A percentile compares a stretch with the other conserved stretches of the same genome.
Conservation (phyloP, 1,140 invertebrate genomes). For the Nylanderia fulva region DNA sequence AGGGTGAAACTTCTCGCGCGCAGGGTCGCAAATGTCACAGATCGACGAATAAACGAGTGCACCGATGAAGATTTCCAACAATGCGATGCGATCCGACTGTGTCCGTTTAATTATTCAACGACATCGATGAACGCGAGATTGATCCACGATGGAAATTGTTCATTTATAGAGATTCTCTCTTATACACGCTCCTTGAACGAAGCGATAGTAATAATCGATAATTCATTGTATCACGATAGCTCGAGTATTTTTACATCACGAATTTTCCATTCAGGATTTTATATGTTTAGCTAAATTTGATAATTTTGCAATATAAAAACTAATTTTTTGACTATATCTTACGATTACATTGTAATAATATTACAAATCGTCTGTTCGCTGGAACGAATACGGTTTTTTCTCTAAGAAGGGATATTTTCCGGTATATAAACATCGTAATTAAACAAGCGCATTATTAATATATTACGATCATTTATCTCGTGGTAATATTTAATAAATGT, state of each 20-base stretch:
- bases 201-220: not conserved
- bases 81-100: not conserved
- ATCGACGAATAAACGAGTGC: constrained; percentile 16
- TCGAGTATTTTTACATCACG: not conserved
- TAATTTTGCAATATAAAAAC: not conserved
- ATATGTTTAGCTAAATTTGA: not conserved
- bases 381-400: not conserved
- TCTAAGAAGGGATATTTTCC: not conserved
- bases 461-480: not conserved
- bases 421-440: not conserved
- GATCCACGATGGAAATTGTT: constrained; percentile 52
- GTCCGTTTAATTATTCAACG: constrained; percentile 70
- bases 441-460: not conserved
- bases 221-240: not conserved
- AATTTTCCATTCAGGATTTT: constrained; percentile 4
- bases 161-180: constrained; percentile 16
- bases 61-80: constrained; percentile 36
- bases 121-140: constrained; percentile 48
- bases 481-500: not conserved
- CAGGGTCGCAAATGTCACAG: constrained; percentile 34
- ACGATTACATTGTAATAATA: not conserved
- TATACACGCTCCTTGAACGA: not conserved
- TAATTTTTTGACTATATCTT: not conserved
- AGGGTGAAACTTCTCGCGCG: constrained; percentile 29
- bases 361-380: not conserved